Percentiles rank a stretch among this genome's conserved stretches.
Evolutionary conservation across 2,888 invertebrate species (phyloP).

Genomic region (Schrankia costaestrigalis): DNA sequence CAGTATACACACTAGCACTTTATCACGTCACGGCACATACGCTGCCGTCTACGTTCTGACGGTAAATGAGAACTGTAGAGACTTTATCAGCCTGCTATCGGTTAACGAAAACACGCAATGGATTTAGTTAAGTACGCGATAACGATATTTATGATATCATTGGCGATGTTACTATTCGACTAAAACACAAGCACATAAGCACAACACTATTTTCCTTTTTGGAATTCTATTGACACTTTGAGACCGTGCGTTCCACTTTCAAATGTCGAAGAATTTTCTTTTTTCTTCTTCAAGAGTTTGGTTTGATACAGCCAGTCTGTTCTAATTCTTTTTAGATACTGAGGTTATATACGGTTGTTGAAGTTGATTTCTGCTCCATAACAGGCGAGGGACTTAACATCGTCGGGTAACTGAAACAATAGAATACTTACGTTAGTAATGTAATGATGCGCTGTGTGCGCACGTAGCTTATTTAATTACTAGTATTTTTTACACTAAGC

Average conservation of each 20-base stretch:
- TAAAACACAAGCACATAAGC: slow-evolving; percentile 28
- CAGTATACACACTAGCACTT: slow-evolving; percentile 5
- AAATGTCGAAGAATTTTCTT: slow-evolving; percentile 24
- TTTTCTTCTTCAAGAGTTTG: slow-evolving; percentile 38
- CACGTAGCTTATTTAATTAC: slow-evolving; percentile 38
- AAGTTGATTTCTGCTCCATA: slow-evolving; percentile 73
- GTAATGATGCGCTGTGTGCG: slow-evolving; percentile 28
- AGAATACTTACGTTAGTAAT: slow-evolving; percentile 43
- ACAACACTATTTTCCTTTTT: slow-evolving; percentile 51
- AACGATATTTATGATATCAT: slow-evolving; percentile 44
- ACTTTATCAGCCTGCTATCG: slow-evolving; percentile 52
- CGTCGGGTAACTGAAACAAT: slow-evolving; percentile 73
- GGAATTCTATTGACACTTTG: slow-evolving; percentile 37
- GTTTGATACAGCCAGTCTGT: too few relatives aligned
- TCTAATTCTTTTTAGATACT: slow-evolving; percentile 29
- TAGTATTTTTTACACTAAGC: slow-evolving; percentile 7
- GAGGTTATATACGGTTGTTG: slow-evolving; percentile 33
- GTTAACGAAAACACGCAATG: slow-evolving; percentile 54
- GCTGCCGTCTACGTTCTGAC: slow-evolving; percentile 35
- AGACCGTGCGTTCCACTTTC: slow-evolving; percentile 31
- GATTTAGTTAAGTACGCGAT: slow-evolving; percentile 43
- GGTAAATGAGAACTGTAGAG: slow-evolving; percentile 34
- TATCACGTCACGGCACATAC: slow-evolving; percentile 43
- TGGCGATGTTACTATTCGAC: slow-evolving; percentile 30
- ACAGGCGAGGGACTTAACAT: slow-evolving; percentile 65